Conservation (phyloP, 1,140 invertebrate genomes). For the Drepana arcuata region DNA sequence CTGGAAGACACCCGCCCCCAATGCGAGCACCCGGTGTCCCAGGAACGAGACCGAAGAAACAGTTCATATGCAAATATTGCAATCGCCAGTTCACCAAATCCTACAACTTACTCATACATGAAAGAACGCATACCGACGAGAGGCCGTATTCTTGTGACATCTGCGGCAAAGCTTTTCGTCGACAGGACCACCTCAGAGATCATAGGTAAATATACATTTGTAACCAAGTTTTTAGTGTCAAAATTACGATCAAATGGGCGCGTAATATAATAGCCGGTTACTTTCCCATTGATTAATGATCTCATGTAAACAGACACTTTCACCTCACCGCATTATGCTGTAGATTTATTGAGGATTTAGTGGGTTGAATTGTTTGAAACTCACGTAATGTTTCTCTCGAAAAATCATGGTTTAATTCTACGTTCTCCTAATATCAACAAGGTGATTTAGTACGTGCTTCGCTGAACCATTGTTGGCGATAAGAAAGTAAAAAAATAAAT, state of each 20-base stretch:
- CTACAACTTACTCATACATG: slow-evolving; percentile 96
- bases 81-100: slow-evolving; percentile 96
- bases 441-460: slow-evolving; percentile 53
- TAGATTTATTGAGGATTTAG: too few species aligned
- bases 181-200: slow-evolving; percentile 94
- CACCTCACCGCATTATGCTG: too few species aligned
- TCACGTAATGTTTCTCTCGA: slow-evolving; percentile 13
- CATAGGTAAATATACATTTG: slow-evolving; percentile 78
- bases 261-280: too few species aligned
- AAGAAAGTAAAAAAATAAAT: slow-evolving; percentile 45
- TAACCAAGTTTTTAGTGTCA: slow-evolving; percentile 5
- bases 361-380: slow-evolving; percentile 9
- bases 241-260: slow-evolving; percentile 27
- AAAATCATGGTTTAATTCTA: slow-evolving; percentile 35
- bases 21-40: slow-evolving; percentile 72
- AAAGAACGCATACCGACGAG: slow-evolving; percentile 96
- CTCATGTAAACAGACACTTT: too few species aligned
- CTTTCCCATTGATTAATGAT: too few species aligned
- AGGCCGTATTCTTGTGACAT: slow-evolving; percentile 96
- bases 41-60: slow-evolving; percentile 86
- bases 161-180: slow-evolving; percentile 94
- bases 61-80: slow-evolving; percentile 97
- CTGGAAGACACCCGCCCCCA: slow-evolving; percentile 67
- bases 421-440: slow-evolving; percentile 43
- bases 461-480: slow-evolving; percentile 50